A percentile compares a stretch with the other conserved stretches of the same genome.
These are phyloP conservation scores for Cranoglanis bouderius DNA, from an alignment of 2,113 vertebrate genomes.

Conservation along the genomic window DNA sequence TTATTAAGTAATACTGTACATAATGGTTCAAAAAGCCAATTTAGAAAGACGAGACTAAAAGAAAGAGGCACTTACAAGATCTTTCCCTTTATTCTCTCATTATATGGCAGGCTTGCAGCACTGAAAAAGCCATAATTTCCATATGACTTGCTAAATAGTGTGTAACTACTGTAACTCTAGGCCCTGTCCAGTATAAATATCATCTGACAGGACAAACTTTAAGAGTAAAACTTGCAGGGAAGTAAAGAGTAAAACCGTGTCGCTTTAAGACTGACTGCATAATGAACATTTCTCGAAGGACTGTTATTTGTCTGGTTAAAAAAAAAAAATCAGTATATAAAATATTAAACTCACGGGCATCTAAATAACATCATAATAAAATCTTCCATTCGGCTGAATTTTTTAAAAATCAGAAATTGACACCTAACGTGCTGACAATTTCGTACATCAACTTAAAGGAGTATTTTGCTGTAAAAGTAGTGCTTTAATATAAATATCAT, in stretches of 20 bases:
- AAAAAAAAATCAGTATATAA: conserved; percentile 42
- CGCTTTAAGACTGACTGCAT: conserved; percentile 12
- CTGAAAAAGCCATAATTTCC: background rate
- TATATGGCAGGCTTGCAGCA: conserved; percentile 22
- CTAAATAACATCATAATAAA: background rate
- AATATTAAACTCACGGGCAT: conserved; percentile 22
- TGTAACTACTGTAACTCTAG: conserved; percentile 28
- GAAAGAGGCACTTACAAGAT: conserved; percentile 43
- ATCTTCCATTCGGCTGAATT: too few relatives aligned
- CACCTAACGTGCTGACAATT: conserved; percentile 18
- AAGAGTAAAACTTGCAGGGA: conserved; percentile 29
- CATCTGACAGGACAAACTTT: background rate
- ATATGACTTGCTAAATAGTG: conserved; percentile 27
- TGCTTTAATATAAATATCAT: background rate
- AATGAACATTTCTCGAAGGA: conserved; percentile 25
- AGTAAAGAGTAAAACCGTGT: background rate
- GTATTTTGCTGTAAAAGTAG: background rate
- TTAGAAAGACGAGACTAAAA: conserved; percentile 23
- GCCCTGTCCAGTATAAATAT: conserved; percentile 4
- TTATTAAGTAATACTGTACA: background rate
- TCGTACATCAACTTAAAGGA: conserved; percentile 2
- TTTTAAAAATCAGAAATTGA: conserved; percentile 12
- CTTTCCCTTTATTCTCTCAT: conserved; percentile 11
- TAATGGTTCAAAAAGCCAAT: conserved; percentile 44
- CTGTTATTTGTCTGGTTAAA: conserved; percentile 29